A percentile compares a stretch with the other conserved stretches of the same genome.
Evolutionary conservation across 2,113 vertebrate genomes (phyloP).

Genomic region (Tringa solitaria): DNA sequence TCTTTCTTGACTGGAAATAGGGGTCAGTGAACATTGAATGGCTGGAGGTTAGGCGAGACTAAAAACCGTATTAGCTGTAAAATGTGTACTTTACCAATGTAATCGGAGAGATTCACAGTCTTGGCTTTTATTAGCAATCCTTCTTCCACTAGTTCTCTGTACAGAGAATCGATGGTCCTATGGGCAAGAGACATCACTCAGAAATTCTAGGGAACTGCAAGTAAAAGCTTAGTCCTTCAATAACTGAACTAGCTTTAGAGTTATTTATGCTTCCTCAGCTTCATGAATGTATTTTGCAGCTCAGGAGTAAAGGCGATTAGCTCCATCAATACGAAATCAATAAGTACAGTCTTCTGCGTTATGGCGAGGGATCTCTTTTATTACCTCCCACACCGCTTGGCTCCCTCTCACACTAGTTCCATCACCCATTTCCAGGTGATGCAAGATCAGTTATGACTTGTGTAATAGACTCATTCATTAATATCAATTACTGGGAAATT

Average conservation of each 20-base stretch:
- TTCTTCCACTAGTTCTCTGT: constrained; percentile 78
- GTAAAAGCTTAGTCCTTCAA: neutral
- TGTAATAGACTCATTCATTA: constrained; percentile 26
- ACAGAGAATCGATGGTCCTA: constrained; percentile 84
- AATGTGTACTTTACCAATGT: constrained; percentile 75
- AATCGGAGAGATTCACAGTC: constrained; percentile 78
- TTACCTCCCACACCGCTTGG: neutral
- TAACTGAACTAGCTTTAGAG: neutral
- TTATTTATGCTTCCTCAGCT: neutral
- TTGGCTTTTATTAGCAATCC: constrained; percentile 75
- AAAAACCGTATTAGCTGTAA: neutral
- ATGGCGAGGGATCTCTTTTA: neutral
- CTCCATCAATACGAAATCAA: neutral
- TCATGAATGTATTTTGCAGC: neutral
- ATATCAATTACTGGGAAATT: constrained; percentile 44
- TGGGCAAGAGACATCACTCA: neutral
- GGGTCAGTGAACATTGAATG: neutral
- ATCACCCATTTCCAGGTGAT: neutral
- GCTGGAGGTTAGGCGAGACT: neutral
- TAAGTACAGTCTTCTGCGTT: neutral
- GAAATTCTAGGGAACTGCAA: neutral
- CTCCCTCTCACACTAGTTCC: neutral
- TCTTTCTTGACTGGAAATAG: neutral
- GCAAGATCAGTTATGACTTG: constrained; percentile 33
- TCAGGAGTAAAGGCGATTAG: neutral